These are phyloP conservation scores for Avahi laniger DNA, from an alignment of 2,797 vertebrate genomes.

Conservation along the genomic window DNA sequence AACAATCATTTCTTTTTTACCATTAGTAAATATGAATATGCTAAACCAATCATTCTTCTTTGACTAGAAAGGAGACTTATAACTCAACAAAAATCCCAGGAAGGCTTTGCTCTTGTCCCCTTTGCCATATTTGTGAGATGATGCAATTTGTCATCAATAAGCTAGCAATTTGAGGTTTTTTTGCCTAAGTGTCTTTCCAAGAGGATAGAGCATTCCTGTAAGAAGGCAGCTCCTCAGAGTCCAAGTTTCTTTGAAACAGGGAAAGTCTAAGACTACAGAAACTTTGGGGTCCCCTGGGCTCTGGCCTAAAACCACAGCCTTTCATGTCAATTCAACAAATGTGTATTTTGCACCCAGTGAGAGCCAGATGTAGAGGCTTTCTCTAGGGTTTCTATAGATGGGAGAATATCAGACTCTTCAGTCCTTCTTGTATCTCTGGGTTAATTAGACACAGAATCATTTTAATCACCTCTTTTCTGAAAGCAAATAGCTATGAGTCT, in stretches of 20 bases:
- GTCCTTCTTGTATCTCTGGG: background rate
- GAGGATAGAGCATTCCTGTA: background rate
- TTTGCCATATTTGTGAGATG: background rate
- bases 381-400: background rate
- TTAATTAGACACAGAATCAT: background rate
- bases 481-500: background rate
- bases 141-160: background rate
- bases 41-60: background rate
- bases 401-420: background rate
- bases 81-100: background rate
- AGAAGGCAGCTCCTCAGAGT: background rate
- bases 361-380: background rate
- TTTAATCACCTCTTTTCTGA: background rate
- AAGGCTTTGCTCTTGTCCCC: background rate
- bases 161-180: background rate
- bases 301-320: background rate
- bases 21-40: background rate
- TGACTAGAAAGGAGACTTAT: background rate
- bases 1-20: background rate
- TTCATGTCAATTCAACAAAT: background rate
- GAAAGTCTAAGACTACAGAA: background rate
- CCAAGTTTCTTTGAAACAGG: background rate
- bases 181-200: background rate
- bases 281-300: background rate
- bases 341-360: background rate